Evolutionary conservation across 2,888 invertebrate species (phyloP), one percentile per base, ranked within the genome.

Genomic region (Melieria picta): DNA sequence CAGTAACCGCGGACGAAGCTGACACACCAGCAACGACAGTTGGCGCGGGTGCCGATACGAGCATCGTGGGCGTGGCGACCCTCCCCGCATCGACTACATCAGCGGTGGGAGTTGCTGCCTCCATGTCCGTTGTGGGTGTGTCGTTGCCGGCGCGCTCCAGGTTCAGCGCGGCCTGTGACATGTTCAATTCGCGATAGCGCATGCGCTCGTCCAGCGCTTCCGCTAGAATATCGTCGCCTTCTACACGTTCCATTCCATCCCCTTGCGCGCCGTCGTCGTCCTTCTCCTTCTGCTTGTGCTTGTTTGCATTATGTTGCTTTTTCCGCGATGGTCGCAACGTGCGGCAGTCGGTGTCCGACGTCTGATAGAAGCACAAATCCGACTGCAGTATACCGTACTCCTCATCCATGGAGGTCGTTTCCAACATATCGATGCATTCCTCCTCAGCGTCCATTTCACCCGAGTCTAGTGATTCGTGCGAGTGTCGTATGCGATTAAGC

Each of bases 381-480:
- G 85, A 81, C 73, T 87, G 86, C 71, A 86, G 75, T 80, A 84
- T 79, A 73, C 83, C 82, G 74, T 86, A 87, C 65, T 87, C 87
- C 73, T 86, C 87, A 72, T 87, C 86, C 83, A 87, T 86, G 5
- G 87, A 87, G 9, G 83, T 85, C 3, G 87, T 86, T 52, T 87
- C 87, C 62, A 86, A 79, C 68, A 86, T 84, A 74, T 87, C 87
- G 61, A 86, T 85, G 71, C 90, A 90, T 78, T 89, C 88, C 81
- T 90, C 90, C 79, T 91, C 91, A 72, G 89, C 88, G 82, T 92
- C 89, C 80, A 87, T 86, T 82, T 89, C 84, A 47, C 92, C 91
- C 7, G 93, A 92, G 83, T 93, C 93, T 66, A 93, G 88, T 78
- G 93, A 93, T 84, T 94, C 93, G 79, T 92, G 89, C 76, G 93